phyloP scores from a whole-genome alignment of 2,113 vertebrate genomes.

The Xiphophorus hellerii region DNA sequence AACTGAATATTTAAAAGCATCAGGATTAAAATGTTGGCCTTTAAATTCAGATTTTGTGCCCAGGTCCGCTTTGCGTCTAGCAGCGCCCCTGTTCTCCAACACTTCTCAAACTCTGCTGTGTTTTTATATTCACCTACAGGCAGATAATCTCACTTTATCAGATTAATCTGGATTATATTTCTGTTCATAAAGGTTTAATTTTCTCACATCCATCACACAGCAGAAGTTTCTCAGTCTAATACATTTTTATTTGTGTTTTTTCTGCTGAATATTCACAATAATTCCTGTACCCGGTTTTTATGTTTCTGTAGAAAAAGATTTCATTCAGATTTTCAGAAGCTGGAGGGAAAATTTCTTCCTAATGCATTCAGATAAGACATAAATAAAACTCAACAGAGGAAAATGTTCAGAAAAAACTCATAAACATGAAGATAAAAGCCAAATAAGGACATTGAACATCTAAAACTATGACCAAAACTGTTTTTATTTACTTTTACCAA shows the following conservation, averaged over 20 bases:
- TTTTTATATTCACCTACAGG: constrained; percentile 36
- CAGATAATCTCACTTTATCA: constrained; percentile 62
- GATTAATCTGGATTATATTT: constrained; percentile 54
- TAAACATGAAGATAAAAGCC: neutral
- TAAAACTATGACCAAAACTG: constrained; percentile 17
- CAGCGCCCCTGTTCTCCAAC: neutral
- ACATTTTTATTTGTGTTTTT: neutral
- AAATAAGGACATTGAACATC: neutral
- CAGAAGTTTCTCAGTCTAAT: neutral
- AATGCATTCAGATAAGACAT: neutral
- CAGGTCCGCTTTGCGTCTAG: neutral
- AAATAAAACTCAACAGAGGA: constrained; percentile 5
- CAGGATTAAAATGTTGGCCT: neutral
- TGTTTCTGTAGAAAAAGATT: constrained; percentile 3
- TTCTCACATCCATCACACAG: constrained; percentile 44
- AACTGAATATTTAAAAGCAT: neutral
- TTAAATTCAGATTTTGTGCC: neutral
- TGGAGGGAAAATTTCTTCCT: constrained; percentile 18
- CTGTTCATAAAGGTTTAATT: constrained; percentile 39
- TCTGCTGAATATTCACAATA: neutral
- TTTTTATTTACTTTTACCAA: constrained; percentile 1
- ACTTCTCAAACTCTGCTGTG: neutral
- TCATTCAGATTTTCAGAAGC: neutral
- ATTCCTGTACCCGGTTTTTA: neutral
- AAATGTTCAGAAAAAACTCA: constrained; percentile 13